Base-by-base conservation (phyloP, 1,140 invertebrate species). In the Macrobrachium rosenbergii region DNA sequence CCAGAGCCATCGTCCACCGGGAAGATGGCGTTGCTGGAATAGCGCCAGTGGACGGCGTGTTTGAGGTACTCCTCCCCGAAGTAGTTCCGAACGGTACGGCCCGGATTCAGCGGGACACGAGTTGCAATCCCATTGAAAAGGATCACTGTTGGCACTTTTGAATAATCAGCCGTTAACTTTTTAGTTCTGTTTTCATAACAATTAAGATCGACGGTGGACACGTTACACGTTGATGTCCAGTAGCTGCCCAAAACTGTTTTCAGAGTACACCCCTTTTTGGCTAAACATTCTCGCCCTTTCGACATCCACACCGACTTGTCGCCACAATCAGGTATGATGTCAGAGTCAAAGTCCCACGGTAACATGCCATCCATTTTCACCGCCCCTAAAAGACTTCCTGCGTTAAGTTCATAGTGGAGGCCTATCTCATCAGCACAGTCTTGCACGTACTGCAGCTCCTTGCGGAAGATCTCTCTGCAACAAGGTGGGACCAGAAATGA, bases 341-440 rank as follows among this genome's bases (percentile, higher is more conserved):
- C 91, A 16, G 83, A 90, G 82, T 91, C 91, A 23, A 90, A 76
- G 85, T 91, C 91, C 91, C 91, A 92, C 52, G 91, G 91, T 23
- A 91, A 73, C 14, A 83, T 37, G 16, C 90, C 88, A 72, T 89
- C 90, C 8, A 91, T 87, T 87, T 91, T 92, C 3, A 92, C 90
- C 19, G 91, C 91, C 11, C 91, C 91, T 12, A 92, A 80, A 5
- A 91, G 64, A 17, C 91, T 90, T 14, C 91, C 91, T 64, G 91
- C 90, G 23, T 91, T 89, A 12, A 91, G 88, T 87, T 91, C 91
- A 84, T 91, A 91, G 12, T 90, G 62, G 7, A 90, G 82, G 2
- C 89, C 86, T 2, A 81, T n/a, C n/a, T 90, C 69, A 16, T 69
- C 28, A 16, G 78, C 72, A 60, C 90, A 89, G 3, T 87, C 78